Conservation (phyloP, 2,113 vertebrate genomes). For the Choloepus hoffmanni region DNA sequence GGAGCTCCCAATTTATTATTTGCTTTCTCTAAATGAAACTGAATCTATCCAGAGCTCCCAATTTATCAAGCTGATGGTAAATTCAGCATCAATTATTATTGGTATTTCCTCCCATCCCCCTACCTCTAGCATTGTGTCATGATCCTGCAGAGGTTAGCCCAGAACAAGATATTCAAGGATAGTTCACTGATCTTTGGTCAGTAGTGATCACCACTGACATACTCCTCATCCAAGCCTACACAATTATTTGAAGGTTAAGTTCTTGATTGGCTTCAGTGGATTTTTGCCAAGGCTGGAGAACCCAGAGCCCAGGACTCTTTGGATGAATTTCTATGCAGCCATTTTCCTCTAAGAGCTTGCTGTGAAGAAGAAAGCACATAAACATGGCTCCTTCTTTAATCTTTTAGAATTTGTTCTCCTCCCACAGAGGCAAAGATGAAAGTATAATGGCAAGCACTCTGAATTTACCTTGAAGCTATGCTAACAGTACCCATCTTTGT, state of each 20-base stretch:
- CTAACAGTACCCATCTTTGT: not conserved
- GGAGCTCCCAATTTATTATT: not conserved
- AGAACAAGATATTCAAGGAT: not conserved
- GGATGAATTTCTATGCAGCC: not conserved
- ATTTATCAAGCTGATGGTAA: not conserved
- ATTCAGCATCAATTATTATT: not conserved
- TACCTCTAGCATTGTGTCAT: not conserved
- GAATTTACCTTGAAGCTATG: not conserved
- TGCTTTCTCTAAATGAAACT: not conserved
- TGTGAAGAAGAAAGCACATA: not conserved
- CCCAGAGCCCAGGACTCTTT: not conserved
- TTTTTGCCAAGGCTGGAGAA: constrained; percentile 29
- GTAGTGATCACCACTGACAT: not conserved
- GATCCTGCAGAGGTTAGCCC: not conserved
- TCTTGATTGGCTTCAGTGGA: not conserved
- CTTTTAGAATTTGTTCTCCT: constrained; percentile 44
- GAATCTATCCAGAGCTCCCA: not conserved
- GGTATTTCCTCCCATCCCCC: not conserved
- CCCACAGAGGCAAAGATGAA: constrained; percentile 39
- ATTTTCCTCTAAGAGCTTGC: not conserved
- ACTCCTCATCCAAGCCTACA: not conserved
- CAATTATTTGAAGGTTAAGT: not conserved
- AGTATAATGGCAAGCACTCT: not conserved
- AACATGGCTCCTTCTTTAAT: not conserved
- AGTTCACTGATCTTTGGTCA: constrained; percentile 9